Percentiles rank a stretch among this genome's conserved stretches.
Conservation (phyloP, 2,113 vertebrate genomes). For the Nesogale talazaci region DNA sequence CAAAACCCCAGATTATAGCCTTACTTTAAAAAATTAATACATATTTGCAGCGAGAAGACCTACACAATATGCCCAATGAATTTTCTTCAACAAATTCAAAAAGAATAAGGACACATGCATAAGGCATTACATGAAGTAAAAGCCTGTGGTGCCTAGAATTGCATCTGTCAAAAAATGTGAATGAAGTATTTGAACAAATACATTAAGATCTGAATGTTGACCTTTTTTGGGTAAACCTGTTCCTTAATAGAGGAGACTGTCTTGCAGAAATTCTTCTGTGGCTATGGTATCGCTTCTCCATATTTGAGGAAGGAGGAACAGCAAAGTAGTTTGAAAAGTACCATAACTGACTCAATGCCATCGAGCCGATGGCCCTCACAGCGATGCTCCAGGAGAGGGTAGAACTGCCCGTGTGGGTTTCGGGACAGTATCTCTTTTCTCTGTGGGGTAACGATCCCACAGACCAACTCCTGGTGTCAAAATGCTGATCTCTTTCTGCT, state of each 20-base stretch:
- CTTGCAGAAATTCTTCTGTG: neutral
- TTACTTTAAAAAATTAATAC: constrained; percentile 39
- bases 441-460: too few species aligned
- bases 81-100: constrained; percentile 44
- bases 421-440: too few species aligned
- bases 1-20: neutral
- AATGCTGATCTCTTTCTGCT: too few species aligned
- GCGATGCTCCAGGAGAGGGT: too few species aligned
- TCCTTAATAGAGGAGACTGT: neutral
- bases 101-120: neutral
- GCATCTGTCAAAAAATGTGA: neutral
- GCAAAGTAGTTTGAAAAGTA: too few species aligned
- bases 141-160: neutral
- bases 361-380: too few species aligned
- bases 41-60: constrained; percentile 33
- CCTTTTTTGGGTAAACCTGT: neutral
- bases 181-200: neutral
- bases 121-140: neutral
- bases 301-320: too few species aligned
- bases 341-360: too few species aligned
- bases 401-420: too few species aligned
- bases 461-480: too few species aligned
- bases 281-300: too few species aligned
- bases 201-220: constrained; percentile 1
- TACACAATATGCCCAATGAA: constrained; percentile 35